Base-by-base conservation (phyloP, 1,140 invertebrate genomes). In the Venturia canescens region DNA sequence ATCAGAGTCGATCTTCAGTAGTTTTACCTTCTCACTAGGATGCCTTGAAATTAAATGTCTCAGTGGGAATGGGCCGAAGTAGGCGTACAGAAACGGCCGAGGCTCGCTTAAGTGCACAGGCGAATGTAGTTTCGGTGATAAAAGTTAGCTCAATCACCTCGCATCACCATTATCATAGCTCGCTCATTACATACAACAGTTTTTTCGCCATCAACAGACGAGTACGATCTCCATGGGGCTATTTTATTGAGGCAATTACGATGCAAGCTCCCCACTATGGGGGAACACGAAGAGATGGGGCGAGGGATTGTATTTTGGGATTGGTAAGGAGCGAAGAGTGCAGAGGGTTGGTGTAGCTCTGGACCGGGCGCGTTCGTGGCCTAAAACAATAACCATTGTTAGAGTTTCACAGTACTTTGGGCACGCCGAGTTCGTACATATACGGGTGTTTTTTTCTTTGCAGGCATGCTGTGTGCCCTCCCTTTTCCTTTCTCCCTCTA, bases 361-460 rank as follows among this genome's bases (percentile, higher is more conserved):
- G 60, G n/a, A 26, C 60, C 23, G 27, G 60, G 60, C 60, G 44
- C 38, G 75, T 75, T 72, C 27, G 74, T 66, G 71, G 74, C 78
- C 71, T 83, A 82, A 86, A 86, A 88, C 87, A 88, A 89, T 89
- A 88, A 88, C 84, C 86, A 87, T 89, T 89, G 87, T 88, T 86
- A 81, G 85, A 86, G 79, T 83, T 83, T 82, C 60, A 72, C 81
- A 75, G 80, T 72, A 84, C 80, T 87, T 84, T 18, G 78, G 84
- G 81, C 79, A 71, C 70, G 31, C 71, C 53, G 31, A 38, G 67
- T 38, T 82, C 76, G 77, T 79, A 82, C 77, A 71, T 79, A 82
- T 71, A 69, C 74, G 16, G 81, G 72, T 78, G 77, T 82, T 81
- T 80, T 70, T n/a, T 76, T 69, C 80, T 84, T 86, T 81, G 83